Evolutionary conservation across 1,140 invertebrate species (phyloP), one percentile per base, ranked within the genome.

Genomic region (Caenorhabditis tropicalis): DNA sequence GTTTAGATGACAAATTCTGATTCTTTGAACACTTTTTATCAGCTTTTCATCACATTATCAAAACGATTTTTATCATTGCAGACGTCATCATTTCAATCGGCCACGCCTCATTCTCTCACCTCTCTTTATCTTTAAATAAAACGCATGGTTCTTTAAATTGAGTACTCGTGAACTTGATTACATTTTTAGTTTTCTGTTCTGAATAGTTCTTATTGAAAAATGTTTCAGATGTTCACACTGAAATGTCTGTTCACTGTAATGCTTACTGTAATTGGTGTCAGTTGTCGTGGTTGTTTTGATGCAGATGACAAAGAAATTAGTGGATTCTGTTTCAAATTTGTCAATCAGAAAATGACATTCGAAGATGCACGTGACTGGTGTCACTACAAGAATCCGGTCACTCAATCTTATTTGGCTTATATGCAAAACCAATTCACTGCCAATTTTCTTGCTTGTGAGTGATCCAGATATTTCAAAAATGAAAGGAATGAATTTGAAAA

Each of bases 211-310:
- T 21, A 51, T 51, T 51, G 19, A 12, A 12, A 9, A 1, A 0
- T n/a, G 19, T 58, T 58, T 58, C 53, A 58, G 53, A 58, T 58
- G 53, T 10, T 58, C 53, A 21, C 12, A 29, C 1, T 29, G 24
- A 58, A 29, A 27, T n/a, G 29, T 29, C 27, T 58, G 27, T 7
- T 58, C 4, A 16, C 27, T n/a, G 24, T 58, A 15, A 29, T 27
- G 4, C 4, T 31, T 31, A 12, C 29, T 27, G 10, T 58, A 7
- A 12, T n/a, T n/a, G 29, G 29, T 6, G 16, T 36, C 31, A 36
- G 9, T 65, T 36, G 58, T 65, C 58, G 58, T 65, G 58, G 58
- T 5, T 65, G 58, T 65, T 65, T 65, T 15, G 58, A 65, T 36
- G 29, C 58, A 19, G 58, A 65, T 36, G 58, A 65, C 58, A 65